A percentile compares a stretch with the other conserved stretches of the same genome.
Evolutionary conservation across 2,888 invertebrate genomes (phyloP).

Genomic region (Brenthis daphne): DNA sequence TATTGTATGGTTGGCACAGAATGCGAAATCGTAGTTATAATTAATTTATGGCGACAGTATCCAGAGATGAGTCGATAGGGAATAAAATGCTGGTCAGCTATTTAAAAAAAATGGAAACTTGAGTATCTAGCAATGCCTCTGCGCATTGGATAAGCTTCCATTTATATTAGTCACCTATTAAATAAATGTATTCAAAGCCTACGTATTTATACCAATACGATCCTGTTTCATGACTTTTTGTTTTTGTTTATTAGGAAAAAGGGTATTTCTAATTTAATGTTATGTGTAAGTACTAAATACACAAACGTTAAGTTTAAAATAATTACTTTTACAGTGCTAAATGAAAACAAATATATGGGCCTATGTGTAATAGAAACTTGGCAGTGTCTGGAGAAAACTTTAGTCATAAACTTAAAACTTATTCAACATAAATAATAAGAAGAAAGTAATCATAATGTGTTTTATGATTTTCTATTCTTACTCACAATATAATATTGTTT

Average conservation of each 20-base stretch:
- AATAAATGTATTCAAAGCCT: slow-evolving; percentile 13
- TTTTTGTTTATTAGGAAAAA: not conserved
- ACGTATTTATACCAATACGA: not conserved
- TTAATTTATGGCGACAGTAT: slow-evolving; percentile 23
- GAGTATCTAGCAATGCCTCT: slow-evolving; percentile 13
- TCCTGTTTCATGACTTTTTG: not conserved
- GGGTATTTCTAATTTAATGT: too few species aligned
- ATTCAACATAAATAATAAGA: too few species aligned
- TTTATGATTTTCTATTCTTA: not conserved
- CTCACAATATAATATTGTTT: slow-evolving; percentile 44
- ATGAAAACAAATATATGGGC: too few species aligned
- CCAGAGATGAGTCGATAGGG: slow-evolving; percentile 13
- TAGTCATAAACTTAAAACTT: too few species aligned
- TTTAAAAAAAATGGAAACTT: slow-evolving; percentile 21
- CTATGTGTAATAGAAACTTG: too few species aligned
- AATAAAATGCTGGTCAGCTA: slow-evolving; percentile 15
- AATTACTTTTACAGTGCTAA: too few species aligned
- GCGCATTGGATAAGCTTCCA: slow-evolving; percentile 5
- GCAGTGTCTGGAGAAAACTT: too few species aligned
- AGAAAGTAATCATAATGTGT: too few species aligned
- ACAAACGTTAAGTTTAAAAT: too few species aligned
- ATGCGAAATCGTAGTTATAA: slow-evolving; percentile 21
- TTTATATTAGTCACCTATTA: slow-evolving; percentile 18
- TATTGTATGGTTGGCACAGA: slow-evolving; percentile 9
- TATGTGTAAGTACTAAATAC: too few species aligned